These are phyloP conservation scores for Pseudochaenichthys georgianus DNA, from an alignment of 2,797 vertebrate genomes.

Conservation along the genomic window DNA sequence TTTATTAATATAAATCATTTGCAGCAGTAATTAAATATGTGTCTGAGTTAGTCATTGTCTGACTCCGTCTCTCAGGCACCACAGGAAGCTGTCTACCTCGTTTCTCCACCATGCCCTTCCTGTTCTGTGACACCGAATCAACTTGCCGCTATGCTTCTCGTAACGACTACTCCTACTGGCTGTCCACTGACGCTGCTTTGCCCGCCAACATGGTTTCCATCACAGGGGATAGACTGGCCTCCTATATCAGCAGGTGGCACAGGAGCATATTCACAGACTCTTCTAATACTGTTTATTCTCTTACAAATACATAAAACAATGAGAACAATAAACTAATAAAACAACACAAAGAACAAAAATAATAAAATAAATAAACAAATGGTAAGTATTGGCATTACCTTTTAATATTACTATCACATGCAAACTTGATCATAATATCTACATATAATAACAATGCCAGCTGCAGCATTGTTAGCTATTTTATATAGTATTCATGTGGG, in stretches of 20 bases:
- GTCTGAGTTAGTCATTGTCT: background rate
- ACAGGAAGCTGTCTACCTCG: conserved; percentile 91
- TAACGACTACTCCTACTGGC: conserved; percentile 95
- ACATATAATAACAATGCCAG: no score
- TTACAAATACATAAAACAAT: no score
- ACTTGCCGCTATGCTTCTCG: conserved; percentile 93
- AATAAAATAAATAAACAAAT: no score
- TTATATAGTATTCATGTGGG: no score
- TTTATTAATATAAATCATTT: background rate
- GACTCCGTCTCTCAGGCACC: conserved; percentile 81
- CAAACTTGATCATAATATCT: no score
- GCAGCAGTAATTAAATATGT: no score
- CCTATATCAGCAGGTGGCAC: conserved; percentile 90
- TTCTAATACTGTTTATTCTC: background rate
- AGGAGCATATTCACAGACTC: background rate
- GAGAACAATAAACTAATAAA: no score
- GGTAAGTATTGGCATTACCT: no score
- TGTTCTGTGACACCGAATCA: conserved; percentile 93
- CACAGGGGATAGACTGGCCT: conserved; percentile 85
- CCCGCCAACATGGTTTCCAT: conserved; percentile 89
- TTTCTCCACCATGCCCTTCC: conserved; percentile 95
- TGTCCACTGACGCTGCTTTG: conserved; percentile 90
- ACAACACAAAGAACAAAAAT: no score
- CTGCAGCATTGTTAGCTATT: no score
- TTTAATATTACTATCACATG: no score